Evolutionary conservation across 2,113 vertebrate species (phyloP), one percentile per base, ranked within the genome.

Genomic region (Lucifuga dentata): DNA sequence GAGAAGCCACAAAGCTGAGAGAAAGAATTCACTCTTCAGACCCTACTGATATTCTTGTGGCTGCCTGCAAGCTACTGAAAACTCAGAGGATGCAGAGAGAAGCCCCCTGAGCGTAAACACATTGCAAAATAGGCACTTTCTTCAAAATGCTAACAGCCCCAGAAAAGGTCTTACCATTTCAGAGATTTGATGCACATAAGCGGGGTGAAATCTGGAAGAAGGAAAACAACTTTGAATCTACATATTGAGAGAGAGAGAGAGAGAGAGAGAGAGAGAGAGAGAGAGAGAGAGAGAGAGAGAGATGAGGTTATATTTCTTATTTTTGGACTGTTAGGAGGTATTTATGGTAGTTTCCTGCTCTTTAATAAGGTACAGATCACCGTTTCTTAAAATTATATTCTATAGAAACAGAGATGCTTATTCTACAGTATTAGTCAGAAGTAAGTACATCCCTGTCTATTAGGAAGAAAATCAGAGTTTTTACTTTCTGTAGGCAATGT

Each of bases 81-180:
- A 79, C 75, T 70, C 57, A 50, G 50, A 69, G 78, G 84, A 84
- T 55, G 61, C 16, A 12, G 55, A 19, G 39, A 58, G 68, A 76
- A 80, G 65, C 58, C 85, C 87, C 68, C 46, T 67, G 61, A 89
- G 89, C 84, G 36, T 81, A 79, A 87, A 85, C 86, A 89, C 70
- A 52, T 83, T 86, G 86, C 86, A 84, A 86, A 90, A 90, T 81
- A 81, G 73, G 80, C 63, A 81, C 79, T 89, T 85, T 81, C 82
- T 84, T 84, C 68, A 64, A 86, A 91, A 91, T 89, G 87, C 84
- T 90, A 91, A 89, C 81, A 86, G 81, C 90, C 86, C 73, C 83
- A 58, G 80, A 89, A 90, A 89, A 92, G 86, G 87, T 89, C 86
- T 86, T 83, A 73, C 26, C 77, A 82, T 90, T 87, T 84, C 55